phyloP scores from a whole-genome alignment of 2,888 invertebrate species.

The Euclidia mi region DNA sequence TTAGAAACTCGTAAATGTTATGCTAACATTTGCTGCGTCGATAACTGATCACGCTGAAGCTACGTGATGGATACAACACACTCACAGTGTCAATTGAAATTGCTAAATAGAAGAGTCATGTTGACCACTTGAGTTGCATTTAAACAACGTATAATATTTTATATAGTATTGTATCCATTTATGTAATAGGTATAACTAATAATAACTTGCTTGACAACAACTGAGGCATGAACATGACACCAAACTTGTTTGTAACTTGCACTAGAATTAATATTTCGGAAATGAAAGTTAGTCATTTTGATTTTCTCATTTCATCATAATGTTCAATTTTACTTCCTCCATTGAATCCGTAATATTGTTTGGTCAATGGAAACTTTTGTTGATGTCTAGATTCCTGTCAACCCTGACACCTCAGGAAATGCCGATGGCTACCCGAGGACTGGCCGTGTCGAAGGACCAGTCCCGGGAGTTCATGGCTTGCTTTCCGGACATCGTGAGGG shows the following conservation, averaged over 20 bases:
- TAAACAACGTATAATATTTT: neutral
- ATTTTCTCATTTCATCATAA: too few relatives aligned
- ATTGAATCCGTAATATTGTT: constrained; percentile 30
- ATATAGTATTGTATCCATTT: neutral
- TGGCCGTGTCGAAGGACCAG: constrained; percentile 94
- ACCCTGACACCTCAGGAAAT: constrained; percentile 91
- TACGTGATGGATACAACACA: constrained; percentile 30
- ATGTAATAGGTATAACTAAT: neutral
- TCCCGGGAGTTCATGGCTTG: constrained; percentile 96
- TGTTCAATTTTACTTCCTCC: neutral
- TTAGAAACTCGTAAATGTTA: constrained; percentile 11
- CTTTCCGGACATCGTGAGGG: constrained; percentile 96
- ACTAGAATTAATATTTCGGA: too few relatives aligned
- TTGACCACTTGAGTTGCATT: constrained; percentile 1
- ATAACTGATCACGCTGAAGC: constrained; percentile 38
- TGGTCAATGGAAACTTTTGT: constrained; percentile 54
- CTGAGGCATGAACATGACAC: neutral
- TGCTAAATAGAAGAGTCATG: constrained; percentile 7
- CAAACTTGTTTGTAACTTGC: too few relatives aligned
- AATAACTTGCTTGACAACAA: constrained; percentile 9
- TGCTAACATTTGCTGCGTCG: constrained; percentile 33
- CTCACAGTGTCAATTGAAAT: constrained; percentile 18
- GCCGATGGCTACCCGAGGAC: constrained; percentile 90
- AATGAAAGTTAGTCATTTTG: too few relatives aligned
- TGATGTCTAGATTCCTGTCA: constrained; percentile 88